Evolutionary conservation across 2,888 invertebrate species (phyloP).

Genomic region (Chloromyia formosa): DNA sequence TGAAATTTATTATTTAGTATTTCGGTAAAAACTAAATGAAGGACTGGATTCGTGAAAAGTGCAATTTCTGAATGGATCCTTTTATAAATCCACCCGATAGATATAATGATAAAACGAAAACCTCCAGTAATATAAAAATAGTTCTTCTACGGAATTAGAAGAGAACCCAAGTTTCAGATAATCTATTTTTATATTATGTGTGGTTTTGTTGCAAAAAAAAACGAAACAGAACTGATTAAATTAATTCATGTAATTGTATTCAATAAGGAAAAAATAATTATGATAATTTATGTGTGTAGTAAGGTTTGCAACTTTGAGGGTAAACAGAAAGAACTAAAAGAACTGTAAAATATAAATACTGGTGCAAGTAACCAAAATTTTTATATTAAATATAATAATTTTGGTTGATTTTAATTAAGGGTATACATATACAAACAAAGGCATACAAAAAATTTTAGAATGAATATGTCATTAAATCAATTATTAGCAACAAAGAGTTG

Average conservation of each 20-base stretch:
- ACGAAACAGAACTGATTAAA: conserved; percentile 9
- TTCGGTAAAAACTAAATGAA: no score
- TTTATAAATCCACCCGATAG: conserved; percentile 1
- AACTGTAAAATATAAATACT: not conserved
- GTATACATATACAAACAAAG: no score
- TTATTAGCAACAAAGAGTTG: no score
- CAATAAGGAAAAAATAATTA: no score
- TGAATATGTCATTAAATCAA: no score
- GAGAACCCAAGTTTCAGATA: not conserved
- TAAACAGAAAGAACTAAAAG: not conserved
- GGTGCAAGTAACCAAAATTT: conserved; percentile 1
- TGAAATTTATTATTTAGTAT: no score
- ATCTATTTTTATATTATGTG: not conserved
- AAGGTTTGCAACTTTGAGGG: not conserved
- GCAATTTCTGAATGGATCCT: not conserved
- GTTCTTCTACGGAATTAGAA: not conserved
- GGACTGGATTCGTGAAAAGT: not conserved
- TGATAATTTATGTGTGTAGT: not conserved
- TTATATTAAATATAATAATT: conserved; percentile 25
- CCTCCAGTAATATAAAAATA: not conserved
- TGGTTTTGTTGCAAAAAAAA: not conserved
- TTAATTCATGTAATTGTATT: not conserved
- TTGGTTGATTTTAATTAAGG: conserved; percentile 3
- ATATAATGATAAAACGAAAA: not conserved
- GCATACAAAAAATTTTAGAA: no score